phyloP scores from a whole-genome alignment of 2,113 vertebrate genomes.

The Megaleporinus macrocephalus region DNA sequence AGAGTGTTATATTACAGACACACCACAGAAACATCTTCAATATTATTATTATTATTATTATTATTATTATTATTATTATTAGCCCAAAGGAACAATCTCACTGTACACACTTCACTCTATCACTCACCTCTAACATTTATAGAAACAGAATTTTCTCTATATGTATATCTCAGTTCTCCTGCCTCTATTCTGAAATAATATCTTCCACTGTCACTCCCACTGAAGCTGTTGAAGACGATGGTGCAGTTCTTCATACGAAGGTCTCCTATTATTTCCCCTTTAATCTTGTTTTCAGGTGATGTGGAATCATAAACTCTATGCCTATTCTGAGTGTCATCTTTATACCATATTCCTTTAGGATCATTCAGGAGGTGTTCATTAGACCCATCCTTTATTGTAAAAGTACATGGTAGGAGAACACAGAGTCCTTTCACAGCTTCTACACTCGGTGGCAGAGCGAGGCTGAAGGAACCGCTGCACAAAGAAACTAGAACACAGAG shows the following conservation, averaged over 20 bases:
- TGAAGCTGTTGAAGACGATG: constrained; percentile 31
- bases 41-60: background rate
- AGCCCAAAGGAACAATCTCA: no score
- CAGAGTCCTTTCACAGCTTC: constrained; percentile 39
- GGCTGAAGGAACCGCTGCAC: background rate
- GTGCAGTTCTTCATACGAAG: constrained; percentile 20
- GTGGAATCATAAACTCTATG: constrained; percentile 12
- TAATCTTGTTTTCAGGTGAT: background rate
- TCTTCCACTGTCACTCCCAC: background rate
- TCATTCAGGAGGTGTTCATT: background rate
- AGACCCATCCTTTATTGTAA: background rate
- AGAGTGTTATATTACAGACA: background rate
- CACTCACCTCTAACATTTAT: constrained; percentile 10
- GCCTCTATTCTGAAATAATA: constrained; percentile 34
- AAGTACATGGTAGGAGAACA: constrained; percentile 41
- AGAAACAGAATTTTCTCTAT: background rate
- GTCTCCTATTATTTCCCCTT: constrained; percentile 29
- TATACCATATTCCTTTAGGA: constrained; percentile 20
- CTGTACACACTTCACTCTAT: background rate
- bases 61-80: background rate
- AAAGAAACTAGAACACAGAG: constrained; percentile 14
- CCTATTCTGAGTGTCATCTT: constrained; percentile 1
- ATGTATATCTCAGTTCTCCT: constrained; percentile 14
- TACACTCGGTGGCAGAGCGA: background rate
- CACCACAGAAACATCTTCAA: no score